phyloP scores from a whole-genome alignment of 2,113 vertebrate species.

The Brachirus orientalis region DNA sequence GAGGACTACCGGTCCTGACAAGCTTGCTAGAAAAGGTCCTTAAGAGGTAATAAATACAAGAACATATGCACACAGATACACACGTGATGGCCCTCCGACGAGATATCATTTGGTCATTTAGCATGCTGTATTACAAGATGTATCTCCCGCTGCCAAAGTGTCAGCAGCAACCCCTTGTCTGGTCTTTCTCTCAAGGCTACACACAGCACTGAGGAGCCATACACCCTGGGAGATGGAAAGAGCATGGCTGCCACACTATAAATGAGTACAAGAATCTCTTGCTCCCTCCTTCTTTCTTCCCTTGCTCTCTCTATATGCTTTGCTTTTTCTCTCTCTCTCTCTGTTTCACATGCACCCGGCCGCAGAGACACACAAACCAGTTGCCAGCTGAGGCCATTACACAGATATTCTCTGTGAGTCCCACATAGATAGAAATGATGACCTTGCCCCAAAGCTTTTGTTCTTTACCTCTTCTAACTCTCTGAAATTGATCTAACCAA shows the following conservation, averaged over 20 bases:
- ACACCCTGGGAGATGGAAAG: slow-evolving; percentile 67
- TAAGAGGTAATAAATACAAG: too few relatives aligned
- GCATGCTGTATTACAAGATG: slow-evolving; percentile 82
- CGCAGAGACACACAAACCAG: slow-evolving; percentile 26
- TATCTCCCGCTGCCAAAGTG: slow-evolving; percentile 71
- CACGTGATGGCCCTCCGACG: slow-evolving; percentile 72
- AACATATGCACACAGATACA: slow-evolving; percentile 39
- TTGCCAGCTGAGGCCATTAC: slow-evolving; percentile 56
- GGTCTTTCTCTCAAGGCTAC: slow-evolving; percentile 80
- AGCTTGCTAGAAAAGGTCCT: too few relatives aligned
- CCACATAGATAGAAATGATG: slow-evolving; percentile 60
- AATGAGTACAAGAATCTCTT: slow-evolving; percentile 61
- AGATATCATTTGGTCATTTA: slow-evolving; percentile 85
- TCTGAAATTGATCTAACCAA: slow-evolving; percentile 45
- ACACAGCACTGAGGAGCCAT: slow-evolving; percentile 56
- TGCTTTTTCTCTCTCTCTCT: slow-evolving; percentile 15
- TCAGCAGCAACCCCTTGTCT: slow-evolving; percentile 77
- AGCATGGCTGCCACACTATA: slow-evolving; percentile 70
- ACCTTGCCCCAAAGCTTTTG: slow-evolving; percentile 57
- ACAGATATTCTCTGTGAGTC: slow-evolving; percentile 44
- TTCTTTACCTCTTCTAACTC: slow-evolving; percentile 49
- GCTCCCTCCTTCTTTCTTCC: slow-evolving; percentile 34
- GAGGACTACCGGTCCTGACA: too few relatives aligned
- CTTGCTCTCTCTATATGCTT: slow-evolving; percentile 38
- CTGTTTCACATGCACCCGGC: slow-evolving; percentile 1